These are phyloP conservation scores for Castor canadensis DNA, from an alignment of 2,113 vertebrate genomes.

Conservation along the genomic window DNA sequence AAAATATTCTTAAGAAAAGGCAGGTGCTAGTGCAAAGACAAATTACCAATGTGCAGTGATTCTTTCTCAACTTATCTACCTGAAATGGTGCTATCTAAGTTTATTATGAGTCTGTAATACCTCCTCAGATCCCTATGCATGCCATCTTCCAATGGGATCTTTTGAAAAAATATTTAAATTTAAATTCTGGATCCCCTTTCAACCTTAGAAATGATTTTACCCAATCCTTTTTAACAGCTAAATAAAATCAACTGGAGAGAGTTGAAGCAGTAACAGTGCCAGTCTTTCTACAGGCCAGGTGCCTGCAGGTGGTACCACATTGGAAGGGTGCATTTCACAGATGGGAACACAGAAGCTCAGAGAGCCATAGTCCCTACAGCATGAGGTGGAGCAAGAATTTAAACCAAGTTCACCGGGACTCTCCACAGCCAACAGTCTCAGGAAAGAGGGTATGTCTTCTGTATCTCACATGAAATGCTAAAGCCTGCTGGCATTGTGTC, in stretches of 20 bases:
- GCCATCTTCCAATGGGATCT: not conserved
- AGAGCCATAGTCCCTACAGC: not conserved
- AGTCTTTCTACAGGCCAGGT: not conserved
- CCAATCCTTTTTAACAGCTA: not conserved
- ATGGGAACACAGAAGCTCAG: not conserved
- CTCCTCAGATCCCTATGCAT: not conserved
- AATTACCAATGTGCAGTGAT: not conserved
- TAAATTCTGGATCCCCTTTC: not conserved
- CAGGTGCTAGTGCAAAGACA: not conserved
- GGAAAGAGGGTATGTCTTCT: not conserved
- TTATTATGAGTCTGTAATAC: not conserved
- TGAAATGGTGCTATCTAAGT: accelerated
- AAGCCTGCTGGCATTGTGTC: too few species aligned
- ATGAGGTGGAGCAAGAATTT: not conserved
- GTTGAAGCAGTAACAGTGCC: not conserved
- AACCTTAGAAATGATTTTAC: not conserved
- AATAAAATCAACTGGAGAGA: not conserved
- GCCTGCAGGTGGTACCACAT: accelerated
- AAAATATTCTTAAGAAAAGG: conserved; percentile 7
- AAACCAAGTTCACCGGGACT: not conserved
- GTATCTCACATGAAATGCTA: not conserved
- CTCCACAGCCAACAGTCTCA: not conserved
- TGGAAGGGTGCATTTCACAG: not conserved
- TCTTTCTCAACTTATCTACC: not conserved
- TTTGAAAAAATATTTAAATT: not conserved